These are phyloP conservation scores for Himalopsyche anomala DNA, from an alignment of 2,888 invertebrate genomes.

Conservation along the genomic window DNA sequence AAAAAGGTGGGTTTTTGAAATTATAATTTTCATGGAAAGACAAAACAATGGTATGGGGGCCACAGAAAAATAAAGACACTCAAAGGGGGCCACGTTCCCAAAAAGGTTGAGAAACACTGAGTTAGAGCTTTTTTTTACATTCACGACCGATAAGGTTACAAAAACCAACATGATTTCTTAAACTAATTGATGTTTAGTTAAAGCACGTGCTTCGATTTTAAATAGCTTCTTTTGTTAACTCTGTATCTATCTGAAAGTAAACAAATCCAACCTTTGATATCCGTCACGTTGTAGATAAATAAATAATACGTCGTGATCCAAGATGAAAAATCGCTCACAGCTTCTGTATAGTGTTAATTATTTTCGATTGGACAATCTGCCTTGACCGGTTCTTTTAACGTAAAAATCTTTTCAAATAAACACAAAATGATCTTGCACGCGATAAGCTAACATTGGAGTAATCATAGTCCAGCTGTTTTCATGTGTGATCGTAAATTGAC, in stretches of 20 bases:
- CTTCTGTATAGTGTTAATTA: neutral
- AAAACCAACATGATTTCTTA: neutral
- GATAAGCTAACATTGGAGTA: neutral
- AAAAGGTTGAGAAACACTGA: too few species aligned
- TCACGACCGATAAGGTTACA: neutral
- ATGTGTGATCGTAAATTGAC: neutral
- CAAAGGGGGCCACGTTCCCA: too few species aligned
- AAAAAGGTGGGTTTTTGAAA: too few species aligned
- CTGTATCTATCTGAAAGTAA: neutral
- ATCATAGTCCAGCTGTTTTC: neutral
- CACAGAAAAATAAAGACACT: too few species aligned
- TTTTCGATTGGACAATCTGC: neutral
- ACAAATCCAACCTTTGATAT: neutral
- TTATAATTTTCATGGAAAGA: too few species aligned
- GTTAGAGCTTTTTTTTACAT: too few species aligned
- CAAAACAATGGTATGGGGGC: too few species aligned
- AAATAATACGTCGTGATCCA: neutral
- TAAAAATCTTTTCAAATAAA: neutral
- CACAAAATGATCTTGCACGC: conserved; percentile 17
- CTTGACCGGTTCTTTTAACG: neutral
- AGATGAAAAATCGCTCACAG: neutral
- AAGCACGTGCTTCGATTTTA: neutral
- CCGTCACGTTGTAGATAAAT: neutral
- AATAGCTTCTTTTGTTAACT: neutral
- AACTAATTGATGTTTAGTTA: neutral